Conservation (phyloP, 2,888 invertebrate genomes). For the Acanthosepion lycidas region DNA sequence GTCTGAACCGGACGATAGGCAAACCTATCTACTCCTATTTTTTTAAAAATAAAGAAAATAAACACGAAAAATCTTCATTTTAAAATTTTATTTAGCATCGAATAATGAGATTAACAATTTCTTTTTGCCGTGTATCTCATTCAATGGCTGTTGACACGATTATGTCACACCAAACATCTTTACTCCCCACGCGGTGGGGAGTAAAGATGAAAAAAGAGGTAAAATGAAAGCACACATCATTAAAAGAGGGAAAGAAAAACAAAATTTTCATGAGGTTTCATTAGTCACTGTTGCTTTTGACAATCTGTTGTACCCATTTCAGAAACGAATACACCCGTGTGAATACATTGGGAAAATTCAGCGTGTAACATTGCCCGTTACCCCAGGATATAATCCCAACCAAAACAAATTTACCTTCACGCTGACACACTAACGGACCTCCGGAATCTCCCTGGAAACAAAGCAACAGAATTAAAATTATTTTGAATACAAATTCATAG, state of each 20-base stretch:
- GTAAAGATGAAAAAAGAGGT: background rate
- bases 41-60: too few relatives aligned
- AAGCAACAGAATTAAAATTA: background rate
- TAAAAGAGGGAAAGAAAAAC: background rate
- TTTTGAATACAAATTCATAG: too few relatives aligned
- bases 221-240: background rate
- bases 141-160: too few relatives aligned
- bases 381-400: background rate
- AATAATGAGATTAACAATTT: too few relatives aligned
- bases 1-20: too few relatives aligned
- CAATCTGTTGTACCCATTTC: background rate
- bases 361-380: background rate
- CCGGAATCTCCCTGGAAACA: conserved; percentile 37
- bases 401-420: background rate
- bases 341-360: background rate
- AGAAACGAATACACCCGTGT: background rate
- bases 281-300: background rate
- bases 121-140: too few relatives aligned
- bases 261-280: background rate
- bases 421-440: conserved; percentile 24
- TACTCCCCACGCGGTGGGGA: too few relatives aligned
- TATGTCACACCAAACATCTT: too few relatives aligned
- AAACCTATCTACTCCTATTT: too few relatives aligned
- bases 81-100: too few relatives aligned
- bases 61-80: too few relatives aligned